Evolutionary conservation across 1,140 invertebrate species (phyloP).

Genomic region (Drosophila mauritiana): DNA sequence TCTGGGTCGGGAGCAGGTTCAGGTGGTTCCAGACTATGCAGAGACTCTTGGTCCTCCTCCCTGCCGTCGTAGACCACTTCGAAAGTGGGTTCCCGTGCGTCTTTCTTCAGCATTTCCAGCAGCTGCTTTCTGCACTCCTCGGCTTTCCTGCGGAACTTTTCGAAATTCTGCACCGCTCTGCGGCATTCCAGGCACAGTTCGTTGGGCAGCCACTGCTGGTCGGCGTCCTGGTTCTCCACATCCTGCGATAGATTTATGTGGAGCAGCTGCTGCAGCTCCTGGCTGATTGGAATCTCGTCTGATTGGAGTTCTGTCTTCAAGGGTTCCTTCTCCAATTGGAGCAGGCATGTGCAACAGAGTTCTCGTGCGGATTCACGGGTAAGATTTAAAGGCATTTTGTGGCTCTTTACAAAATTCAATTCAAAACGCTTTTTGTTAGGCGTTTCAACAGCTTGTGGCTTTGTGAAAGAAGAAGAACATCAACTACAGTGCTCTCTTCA

Average conservation of each 20-base stretch:
- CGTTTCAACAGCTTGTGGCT: no score
- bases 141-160: constrained; percentile 45
- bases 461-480: no score
- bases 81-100: constrained; percentile 34
- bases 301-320: neutral
- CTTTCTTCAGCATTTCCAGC: constrained; percentile 18
- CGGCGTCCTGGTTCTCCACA: neutral
- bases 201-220: constrained; percentile 25
- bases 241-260: constrained; percentile 7
- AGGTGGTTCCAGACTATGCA: constrained; percentile 16
- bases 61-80: constrained; percentile 54
- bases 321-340: constrained; percentile 28
- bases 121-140: constrained; percentile 32
- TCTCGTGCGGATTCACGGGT: constrained; percentile 27
- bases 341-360: constrained; percentile 64
- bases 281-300: constrained; percentile 5
- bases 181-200: constrained; percentile 46
- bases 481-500: no score
- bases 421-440: no score
- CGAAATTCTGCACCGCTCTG: constrained; percentile 25
- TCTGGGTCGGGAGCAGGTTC: constrained; percentile 38
- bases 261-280: constrained; percentile 36
- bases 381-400: neutral
- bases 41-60: neutral
- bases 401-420: no score